A percentile compares a stretch with the other conserved stretches of the same genome.
These are phyloP conservation scores for Potorous gilbertii DNA, from an alignment of 2,797 vertebrate genomes.

Conservation along the genomic window DNA sequence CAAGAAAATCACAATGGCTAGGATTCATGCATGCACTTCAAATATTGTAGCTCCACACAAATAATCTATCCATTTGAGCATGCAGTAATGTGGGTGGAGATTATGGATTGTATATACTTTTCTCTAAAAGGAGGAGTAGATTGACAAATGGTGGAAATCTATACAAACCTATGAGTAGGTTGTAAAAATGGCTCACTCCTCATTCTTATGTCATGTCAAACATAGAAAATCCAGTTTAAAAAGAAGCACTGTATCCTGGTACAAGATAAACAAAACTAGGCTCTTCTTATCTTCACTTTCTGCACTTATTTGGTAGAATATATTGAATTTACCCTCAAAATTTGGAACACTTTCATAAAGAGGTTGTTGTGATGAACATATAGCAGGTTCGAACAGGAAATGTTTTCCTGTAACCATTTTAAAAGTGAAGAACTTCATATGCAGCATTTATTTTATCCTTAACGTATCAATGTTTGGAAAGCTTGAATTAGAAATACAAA, in stretches of 20 bases:
- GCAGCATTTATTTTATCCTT: background rate
- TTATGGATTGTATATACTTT: constrained; percentile 34
- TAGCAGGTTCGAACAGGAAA: constrained; percentile 52
- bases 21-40: constrained; percentile 63
- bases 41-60: constrained; percentile 53
- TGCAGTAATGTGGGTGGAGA: constrained; percentile 16
- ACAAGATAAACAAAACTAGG: constrained; percentile 38
- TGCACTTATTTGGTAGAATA: background rate
- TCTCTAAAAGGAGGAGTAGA: constrained; percentile 55
- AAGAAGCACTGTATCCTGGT: constrained; percentile 53
- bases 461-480: too few species aligned
- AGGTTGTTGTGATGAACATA: constrained; percentile 42
- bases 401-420: constrained; percentile 24
- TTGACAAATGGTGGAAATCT: constrained; percentile 59
- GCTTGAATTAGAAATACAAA: constrained; percentile 36
- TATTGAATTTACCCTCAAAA: constrained; percentile 48
- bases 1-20: constrained; percentile 4
- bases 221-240: constrained; percentile 49
- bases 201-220: constrained; percentile 19
- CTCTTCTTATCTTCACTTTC: constrained; percentile 5
- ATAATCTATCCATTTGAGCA: constrained; percentile 12
- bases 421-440: background rate
- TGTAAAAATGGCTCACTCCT: constrained; percentile 60
- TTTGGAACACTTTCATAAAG: constrained; percentile 32
- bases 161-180: constrained; percentile 54